phyloP scores from a whole-genome alignment of 2,113 vertebrate genomes.

The Pomatorhinus ruficollis region DNA sequence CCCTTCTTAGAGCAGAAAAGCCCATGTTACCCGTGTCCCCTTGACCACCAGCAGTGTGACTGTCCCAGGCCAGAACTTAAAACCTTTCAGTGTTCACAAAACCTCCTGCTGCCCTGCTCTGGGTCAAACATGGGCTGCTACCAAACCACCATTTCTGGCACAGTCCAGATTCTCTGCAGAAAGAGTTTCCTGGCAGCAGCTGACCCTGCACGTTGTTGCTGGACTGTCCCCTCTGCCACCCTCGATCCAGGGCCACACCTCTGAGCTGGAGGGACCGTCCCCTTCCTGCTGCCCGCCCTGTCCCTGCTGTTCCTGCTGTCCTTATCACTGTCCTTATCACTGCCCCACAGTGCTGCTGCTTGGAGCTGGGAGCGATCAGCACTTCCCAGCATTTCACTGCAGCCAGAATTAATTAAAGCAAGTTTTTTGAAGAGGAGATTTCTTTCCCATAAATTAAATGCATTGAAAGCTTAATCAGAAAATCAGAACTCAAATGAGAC shows the following conservation, averaged over 20 bases:
- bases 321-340: constrained; percentile 20
- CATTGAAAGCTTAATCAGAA: not conserved
- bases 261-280: not conserved
- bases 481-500: not conserved
- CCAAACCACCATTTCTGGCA: not conserved
- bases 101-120: not conserved
- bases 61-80: not conserved
- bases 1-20: not conserved
- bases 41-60: not conserved
- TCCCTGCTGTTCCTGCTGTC: fast-evolving
- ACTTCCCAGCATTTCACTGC: not conserved
- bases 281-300: not conserved
- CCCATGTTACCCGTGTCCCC: fast-evolving
- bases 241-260: fast-evolving
- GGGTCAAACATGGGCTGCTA: not conserved
- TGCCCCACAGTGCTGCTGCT: not conserved
- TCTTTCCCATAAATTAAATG: constrained; percentile 26
- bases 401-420: constrained; percentile 32
- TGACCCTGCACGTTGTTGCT: not conserved
- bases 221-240: not conserved
- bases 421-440: not conserved
- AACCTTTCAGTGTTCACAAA: not conserved
- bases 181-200: not conserved
- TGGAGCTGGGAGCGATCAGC: not conserved
- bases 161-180: not conserved